Evolutionary conservation across 2,888 invertebrate genomes (phyloP), one percentile per base, ranked within the genome.

Genomic region (Drosophila barbarae): DNA sequence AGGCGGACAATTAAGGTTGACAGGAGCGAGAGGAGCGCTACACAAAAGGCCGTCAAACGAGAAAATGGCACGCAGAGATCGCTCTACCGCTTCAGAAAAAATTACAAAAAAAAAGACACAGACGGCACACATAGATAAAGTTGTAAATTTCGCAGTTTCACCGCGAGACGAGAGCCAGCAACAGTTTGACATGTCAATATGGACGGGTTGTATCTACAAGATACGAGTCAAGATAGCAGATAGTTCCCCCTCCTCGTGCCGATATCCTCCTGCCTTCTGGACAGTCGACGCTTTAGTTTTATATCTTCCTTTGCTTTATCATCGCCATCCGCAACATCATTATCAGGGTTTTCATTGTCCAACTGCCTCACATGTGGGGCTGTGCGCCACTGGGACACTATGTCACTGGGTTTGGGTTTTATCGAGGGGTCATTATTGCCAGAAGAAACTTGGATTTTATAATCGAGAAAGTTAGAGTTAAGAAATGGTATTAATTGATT

Each of bases 111-210:
- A 42, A 2, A 9, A 12, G 12, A 44, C 28, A 8, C 52, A 39
- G 75, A 71, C 83, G 83, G 60, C 83, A 83, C 77, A 83, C 80
- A 83, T 80, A 83, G 79, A 83, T 80, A 83, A 83, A 83, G 83
- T 83, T 83, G 77, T 80, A 80, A 77, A 80, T 77, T 82, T 82
- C 68, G 73, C 82, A 79, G 72, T 63, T 63, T 63, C 52, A 52
- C 63, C 52, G 5, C 39, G 56, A 64, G 56, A 47, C 46, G 28
- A 55, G 55, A 34, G 34, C 44, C 15, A 44, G 54, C 63, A 52
- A 63, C 63, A 77, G 74, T 77, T 80, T 80, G 76, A 83, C 76
- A 79, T 79, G 83, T 79, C 83, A 80, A 79, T 79, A 83, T 56
- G 56, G 55, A 38, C 65, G 50, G 70, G 34, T 30, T 38, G 64